Evolutionary conservation across 2,888 invertebrate genomes (phyloP), one percentile per base, ranked within the genome.

Genomic region (Morpho achilles): DNA sequence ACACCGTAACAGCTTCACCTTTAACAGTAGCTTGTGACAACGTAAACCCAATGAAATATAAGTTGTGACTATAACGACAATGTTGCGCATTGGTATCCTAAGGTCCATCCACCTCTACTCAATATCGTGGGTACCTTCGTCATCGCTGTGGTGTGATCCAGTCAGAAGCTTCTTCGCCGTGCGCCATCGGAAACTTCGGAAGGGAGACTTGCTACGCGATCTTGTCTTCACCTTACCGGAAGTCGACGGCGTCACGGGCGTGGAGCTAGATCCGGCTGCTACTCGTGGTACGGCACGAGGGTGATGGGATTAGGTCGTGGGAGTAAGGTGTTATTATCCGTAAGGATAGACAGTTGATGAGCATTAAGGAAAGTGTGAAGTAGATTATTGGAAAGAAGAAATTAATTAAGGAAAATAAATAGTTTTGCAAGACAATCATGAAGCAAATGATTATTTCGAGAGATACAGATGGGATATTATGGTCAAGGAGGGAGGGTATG

Each of bases 201-300:
- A 97, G 65, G 97, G 97, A 75, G 97, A 97, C 92, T 97, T 97
- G 92, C 97, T 97, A 77, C 97, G 94, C 73, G 97, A 96, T 71
- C 96, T 94, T 82, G 95, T 94, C 93, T 96, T 96, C 92, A 93
- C 92, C 90, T 93, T 92, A 86, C 93, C 92, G 81, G 92, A 92
- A 67, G 90, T 91, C 58, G 84, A 87, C 49, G 84, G 92, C 72
- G 86, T 88, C 39, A 82, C 81, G 40, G 87, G 84, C 57, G 82
- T 78, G 53, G 87, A 87, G 62, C 88, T 88, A 71, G 89, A 74
- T 16, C 87, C 87, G 60, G 85, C 77, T 62, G 84, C 87, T 89
- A 71, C 68, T 59, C 69, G 72, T 67, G 76, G 64, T 63, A 70
- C 58, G 67, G 74, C 69, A 62, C 57, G 62, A 68, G 64, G 51